phyloP scores from a whole-genome alignment of 2,797 vertebrate genomes.

The Esox masquinongy region DNA sequence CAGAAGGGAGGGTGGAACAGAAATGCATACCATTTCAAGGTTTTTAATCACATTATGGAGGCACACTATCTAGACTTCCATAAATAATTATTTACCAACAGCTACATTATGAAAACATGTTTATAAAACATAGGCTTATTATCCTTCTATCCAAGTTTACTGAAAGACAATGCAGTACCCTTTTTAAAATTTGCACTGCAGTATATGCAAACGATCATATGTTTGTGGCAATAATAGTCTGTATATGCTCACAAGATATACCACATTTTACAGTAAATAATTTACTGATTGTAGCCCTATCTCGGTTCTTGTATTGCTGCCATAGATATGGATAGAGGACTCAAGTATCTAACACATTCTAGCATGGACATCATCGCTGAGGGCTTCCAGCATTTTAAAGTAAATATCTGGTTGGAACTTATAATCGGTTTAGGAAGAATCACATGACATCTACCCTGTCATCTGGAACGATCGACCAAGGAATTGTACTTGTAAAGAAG shows the following conservation, averaged over 20 bases:
- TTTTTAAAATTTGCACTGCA: slow-evolving; percentile 64
- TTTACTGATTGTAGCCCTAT: slow-evolving; percentile 46
- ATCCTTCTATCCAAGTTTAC: slow-evolving; percentile 72
- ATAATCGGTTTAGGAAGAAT: too few species aligned
- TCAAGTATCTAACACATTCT: slow-evolving; percentile 27
- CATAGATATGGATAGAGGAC: too few species aligned
- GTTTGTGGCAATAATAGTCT: slow-evolving; percentile 76
- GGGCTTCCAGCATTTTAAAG: too few species aligned
- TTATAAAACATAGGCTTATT: slow-evolving; percentile 46
- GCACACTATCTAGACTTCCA: slow-evolving; percentile 32
- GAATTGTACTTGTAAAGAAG: too few species aligned
- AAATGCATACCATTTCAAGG: neutral
- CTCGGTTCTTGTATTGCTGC: slow-evolving; percentile 48
- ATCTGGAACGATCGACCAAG: too few species aligned
- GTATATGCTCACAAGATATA: slow-evolving; percentile 65
- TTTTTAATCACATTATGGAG: slow-evolving; percentile 37
- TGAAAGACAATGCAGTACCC: slow-evolving; percentile 70
- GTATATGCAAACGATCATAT: slow-evolving; percentile 62
- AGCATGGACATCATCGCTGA: neutral
- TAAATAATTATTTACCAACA: slow-evolving; percentile 36
- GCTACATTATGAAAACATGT: slow-evolving; percentile 55
- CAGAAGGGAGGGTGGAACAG: slow-evolving; percentile 9
- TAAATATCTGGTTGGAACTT: too few species aligned
- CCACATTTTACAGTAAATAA: slow-evolving; percentile 49
- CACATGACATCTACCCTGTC: too few species aligned